Conservation (phyloP, 1,140 invertebrate species). For the Lordiphosa stackelbergi region DNA sequence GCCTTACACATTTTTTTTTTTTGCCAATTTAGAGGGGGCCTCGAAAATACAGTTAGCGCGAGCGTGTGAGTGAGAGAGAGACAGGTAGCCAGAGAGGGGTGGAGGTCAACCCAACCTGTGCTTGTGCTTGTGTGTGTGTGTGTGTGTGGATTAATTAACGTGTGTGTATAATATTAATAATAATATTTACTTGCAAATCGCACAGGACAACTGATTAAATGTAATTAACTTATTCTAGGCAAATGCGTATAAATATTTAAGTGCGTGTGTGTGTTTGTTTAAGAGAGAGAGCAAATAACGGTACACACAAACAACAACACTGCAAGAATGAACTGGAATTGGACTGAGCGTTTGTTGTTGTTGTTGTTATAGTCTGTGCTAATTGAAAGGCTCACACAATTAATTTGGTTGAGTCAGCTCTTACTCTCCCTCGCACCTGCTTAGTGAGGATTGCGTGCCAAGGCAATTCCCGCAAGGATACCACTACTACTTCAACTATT, state of each 20-base stretch:
- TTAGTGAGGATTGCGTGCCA: constrained; percentile 14
- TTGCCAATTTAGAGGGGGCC: constrained; percentile 28
- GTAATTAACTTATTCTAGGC: constrained; percentile 57
- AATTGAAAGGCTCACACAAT: constrained; percentile 63
- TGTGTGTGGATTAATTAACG: constrained; percentile 16
- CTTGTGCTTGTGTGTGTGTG: constrained; percentile 9
- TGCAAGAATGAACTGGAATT: constrained; percentile 66
- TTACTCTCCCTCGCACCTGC: constrained; percentile 15
- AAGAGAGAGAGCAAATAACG: constrained; percentile 22
- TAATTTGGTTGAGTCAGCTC: constrained; percentile 38
- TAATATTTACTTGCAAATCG: constrained; percentile 32
- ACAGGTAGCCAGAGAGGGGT: constrained; percentile 3
- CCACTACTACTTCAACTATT: background rate
- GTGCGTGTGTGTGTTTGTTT: constrained; percentile 12
- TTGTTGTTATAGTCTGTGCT: constrained; percentile 45
- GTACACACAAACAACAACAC: constrained; percentile 44
- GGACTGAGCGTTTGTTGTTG: constrained; percentile 38
- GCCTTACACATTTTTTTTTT: constrained; percentile 38
- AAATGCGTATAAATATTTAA: constrained; percentile 40
- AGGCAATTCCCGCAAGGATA: constrained; percentile 6
- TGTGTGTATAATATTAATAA: constrained; percentile 18
- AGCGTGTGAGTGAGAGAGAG: background rate
- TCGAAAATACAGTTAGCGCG: constrained; percentile 13
- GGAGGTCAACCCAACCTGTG: constrained; percentile 16
- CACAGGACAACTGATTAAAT: constrained; percentile 36